Evolutionary conservation across 2,888 invertebrate species (phyloP).

Genomic region (Byasa hedistus): DNA sequence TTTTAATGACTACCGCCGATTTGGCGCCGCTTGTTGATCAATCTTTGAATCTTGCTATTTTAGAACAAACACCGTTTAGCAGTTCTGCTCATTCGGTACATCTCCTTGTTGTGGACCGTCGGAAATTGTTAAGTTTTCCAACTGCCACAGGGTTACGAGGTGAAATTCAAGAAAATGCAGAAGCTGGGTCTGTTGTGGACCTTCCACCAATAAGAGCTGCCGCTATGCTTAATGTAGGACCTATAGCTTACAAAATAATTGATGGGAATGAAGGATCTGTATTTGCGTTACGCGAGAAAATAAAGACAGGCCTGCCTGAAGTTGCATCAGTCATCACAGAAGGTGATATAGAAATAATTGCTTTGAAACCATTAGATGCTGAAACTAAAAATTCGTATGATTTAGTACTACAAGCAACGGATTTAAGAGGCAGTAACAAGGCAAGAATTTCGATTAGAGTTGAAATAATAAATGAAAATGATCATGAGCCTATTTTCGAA

Average conservation of each 20-base stretch:
- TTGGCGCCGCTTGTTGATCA: constrained; percentile 89
- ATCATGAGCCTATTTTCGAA: constrained; percentile 93
- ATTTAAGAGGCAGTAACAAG: constrained; percentile 88
- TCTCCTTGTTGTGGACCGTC: constrained; percentile 89
- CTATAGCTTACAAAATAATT: constrained; percentile 89
- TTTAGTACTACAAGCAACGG: constrained; percentile 89
- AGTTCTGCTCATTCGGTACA: constrained; percentile 90
- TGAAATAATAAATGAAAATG: constrained; percentile 91
- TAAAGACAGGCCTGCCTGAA: constrained; percentile 65
- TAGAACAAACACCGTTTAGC: constrained; percentile 89
- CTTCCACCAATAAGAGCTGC: constrained; percentile 87
- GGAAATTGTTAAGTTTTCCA: constrained; percentile 89
- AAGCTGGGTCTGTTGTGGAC: constrained; percentile 85
- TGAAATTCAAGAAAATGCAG: constrained; percentile 88
- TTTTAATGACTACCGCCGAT: constrained; percentile 94
- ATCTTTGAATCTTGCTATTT: constrained; percentile 88
- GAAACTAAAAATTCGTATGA: constrained; percentile 86
- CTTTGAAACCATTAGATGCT: constrained; percentile 87
- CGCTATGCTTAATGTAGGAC: constrained; percentile 82
- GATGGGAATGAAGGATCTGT: constrained; percentile 87
- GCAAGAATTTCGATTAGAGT: constrained; percentile 89
- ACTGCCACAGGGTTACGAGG: constrained; percentile 82
- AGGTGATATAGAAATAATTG: constrained; percentile 87
- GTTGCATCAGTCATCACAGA: constrained; percentile 78
- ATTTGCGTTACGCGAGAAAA: constrained; percentile 85